These are phyloP conservation scores for Actenoides lindsayi DNA, from an alignment of 2,113 vertebrate species.

Conservation along the genomic window DNA sequence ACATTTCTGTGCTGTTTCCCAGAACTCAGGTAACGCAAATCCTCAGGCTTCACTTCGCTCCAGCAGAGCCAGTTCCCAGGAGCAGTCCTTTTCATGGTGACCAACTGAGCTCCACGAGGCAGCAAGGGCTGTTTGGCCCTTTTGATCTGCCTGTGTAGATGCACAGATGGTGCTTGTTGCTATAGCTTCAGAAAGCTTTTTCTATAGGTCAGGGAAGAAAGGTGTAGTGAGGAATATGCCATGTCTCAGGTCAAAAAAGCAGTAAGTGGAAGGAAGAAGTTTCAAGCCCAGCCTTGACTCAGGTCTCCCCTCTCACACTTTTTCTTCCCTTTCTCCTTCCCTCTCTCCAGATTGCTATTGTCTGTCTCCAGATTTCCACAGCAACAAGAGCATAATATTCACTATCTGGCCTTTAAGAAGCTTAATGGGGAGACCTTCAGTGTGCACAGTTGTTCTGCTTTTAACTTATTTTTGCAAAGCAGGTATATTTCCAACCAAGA, in stretches of 20 bases:
- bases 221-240: not conserved
- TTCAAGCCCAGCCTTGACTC: not conserved
- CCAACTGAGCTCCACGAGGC: not conserved
- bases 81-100: not conserved
- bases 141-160: not conserved
- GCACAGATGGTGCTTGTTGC: not conserved
- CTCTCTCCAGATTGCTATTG: not conserved
- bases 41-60: not conserved
- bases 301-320: not conserved
- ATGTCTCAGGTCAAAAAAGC: not conserved
- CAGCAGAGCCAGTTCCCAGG: not conserved
- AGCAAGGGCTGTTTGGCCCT: not conserved
- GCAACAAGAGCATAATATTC: slow-evolving; percentile 28
- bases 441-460: slow-evolving; percentile 67
- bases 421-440: slow-evolving; percentile 63
- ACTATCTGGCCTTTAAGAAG: slow-evolving; percentile 55
- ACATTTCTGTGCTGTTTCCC: not conserved
- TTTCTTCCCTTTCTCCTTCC: not conserved
- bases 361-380: not conserved
- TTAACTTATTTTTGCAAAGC: slow-evolving; percentile 79
- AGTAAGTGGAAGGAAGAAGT: not conserved
- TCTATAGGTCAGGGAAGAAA: not conserved
- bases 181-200: not conserved
- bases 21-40: not conserved
- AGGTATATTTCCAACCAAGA: slow-evolving; percentile 77